Evolutionary conservation across 2,888 invertebrate species (phyloP).

Genomic region (Nebria salina): DNA sequence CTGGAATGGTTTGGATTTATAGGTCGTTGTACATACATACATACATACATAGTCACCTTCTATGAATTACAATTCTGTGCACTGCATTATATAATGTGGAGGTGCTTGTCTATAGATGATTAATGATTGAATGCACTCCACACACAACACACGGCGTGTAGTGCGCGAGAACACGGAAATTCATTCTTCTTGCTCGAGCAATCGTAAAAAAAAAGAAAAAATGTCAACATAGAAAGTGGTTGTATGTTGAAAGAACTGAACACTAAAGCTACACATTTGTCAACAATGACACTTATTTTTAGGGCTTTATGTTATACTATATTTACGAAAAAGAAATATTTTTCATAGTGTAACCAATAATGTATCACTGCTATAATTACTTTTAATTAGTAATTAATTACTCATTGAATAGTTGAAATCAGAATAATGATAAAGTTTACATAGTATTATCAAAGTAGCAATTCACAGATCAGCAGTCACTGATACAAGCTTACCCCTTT

Average conservation of each 20-base stretch:
- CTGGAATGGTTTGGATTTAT: neutral
- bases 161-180: neutral
- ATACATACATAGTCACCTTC: neutral
- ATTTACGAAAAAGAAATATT: too few relatives aligned
- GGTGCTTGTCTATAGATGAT: too few relatives aligned
- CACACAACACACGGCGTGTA: neutral
- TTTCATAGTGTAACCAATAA: too few relatives aligned
- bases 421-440: neutral
- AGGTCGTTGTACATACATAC: neutral
- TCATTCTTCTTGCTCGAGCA: too few relatives aligned
- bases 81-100: too few relatives aligned
- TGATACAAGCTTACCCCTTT: neutral
- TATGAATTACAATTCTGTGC: neutral
- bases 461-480: slow-evolving; percentile 10
- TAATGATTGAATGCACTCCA: too few relatives aligned
- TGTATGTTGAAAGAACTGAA: neutral
- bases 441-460: neutral
- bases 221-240: neutral
- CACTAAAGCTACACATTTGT: neutral
- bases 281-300: neutral
- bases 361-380: too few relatives aligned
- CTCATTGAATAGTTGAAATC: neutral
- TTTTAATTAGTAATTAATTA: neutral
- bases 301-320: too few relatives aligned
- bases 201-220: neutral